Evolutionary conservation across 2,888 invertebrate species (phyloP), one percentile per base, ranked within the genome.

Genomic region (Byasa hedistus): DNA sequence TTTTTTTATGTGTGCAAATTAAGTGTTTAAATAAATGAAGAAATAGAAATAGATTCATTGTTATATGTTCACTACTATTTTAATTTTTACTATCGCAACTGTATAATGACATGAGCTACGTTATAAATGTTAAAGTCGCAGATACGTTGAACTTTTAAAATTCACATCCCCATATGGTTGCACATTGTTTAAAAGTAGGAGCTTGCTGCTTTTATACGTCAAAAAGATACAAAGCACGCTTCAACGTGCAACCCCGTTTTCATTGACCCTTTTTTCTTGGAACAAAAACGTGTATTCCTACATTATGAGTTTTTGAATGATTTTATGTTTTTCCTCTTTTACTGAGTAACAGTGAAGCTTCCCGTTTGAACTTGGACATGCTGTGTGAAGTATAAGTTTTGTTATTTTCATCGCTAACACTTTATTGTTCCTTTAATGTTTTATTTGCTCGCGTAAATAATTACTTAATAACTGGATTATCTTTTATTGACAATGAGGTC

Each of bases 141-240:
- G 4, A 24, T 27, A 57, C 27, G n/a, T 57, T 4, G 24, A 21
- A 32, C 44, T 61, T 61, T 65, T 61, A 23, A 57, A 61, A 65
- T 57, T 57, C 66, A 58, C 32, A 21, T 66, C 61, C 57, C 27
- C 59, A 55, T 62, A 58, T 62, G n/a, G 39, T 66, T 57, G 51
- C 61, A 58, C 58, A 66, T 62, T 66, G 66, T 66, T 66, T 66
- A 58, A 66, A 66, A 62, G 54, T 66, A 66, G 62, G 58, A 58
- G 36, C 66, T 15, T 57, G 52, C 61, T 62, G 66, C 62, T 59
- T 52, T 62, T 66, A 36, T 62, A 54, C 62, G 58, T 66, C 62
- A 66, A 66, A 61, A 66, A 62, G 66, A 66, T 58, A 66, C 66
- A 66, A 62, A 66, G 66, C 66, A 27, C 61, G 62, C 66, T 62